Evolutionary conservation across 2,797 vertebrate species (phyloP).

Genomic region (Paratrypauchen microcephalus): DNA sequence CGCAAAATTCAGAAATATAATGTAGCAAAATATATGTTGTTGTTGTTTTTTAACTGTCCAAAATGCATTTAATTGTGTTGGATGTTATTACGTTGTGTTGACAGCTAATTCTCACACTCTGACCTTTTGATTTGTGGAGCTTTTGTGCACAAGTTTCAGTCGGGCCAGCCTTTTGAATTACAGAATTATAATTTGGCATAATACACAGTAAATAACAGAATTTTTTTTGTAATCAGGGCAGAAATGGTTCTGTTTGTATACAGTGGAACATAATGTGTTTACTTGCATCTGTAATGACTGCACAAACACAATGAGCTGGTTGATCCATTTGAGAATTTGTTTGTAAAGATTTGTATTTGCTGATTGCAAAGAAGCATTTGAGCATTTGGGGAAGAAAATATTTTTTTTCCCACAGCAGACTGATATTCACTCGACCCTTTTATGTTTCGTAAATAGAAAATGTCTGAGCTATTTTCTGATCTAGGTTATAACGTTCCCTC

Average conservation of each 20-base stretch:
- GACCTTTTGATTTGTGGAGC: not conserved
- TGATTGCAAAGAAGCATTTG: constrained; percentile 5
- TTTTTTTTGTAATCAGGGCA: not conserved
- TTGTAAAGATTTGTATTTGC: constrained; percentile 3
- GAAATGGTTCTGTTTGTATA: not conserved
- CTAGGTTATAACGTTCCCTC: no score
- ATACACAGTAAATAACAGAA: not conserved
- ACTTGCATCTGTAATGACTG: constrained; percentile 5
- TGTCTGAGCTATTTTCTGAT: no score
- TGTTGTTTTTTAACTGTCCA: no score
- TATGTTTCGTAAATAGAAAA: not conserved
- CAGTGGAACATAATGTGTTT: constrained; percentile 4
- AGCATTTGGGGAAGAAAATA: not conserved
- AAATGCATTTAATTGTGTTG: not conserved
- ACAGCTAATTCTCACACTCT: not conserved
- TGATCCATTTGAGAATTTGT: not conserved
- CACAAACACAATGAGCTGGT: constrained; percentile 7
- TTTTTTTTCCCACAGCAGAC: not conserved
- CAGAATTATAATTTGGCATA: not conserved
- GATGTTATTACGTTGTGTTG: not conserved
- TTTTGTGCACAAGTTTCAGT: not conserved
- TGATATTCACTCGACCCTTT: not conserved
- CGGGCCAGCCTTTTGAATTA: not conserved
- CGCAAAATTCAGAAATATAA: no score
- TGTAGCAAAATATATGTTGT: no score